Evolutionary conservation across 2,113 vertebrate genomes (phyloP), one percentile per base, ranked within the genome.

Genomic region (Trachemys scripta): DNA sequence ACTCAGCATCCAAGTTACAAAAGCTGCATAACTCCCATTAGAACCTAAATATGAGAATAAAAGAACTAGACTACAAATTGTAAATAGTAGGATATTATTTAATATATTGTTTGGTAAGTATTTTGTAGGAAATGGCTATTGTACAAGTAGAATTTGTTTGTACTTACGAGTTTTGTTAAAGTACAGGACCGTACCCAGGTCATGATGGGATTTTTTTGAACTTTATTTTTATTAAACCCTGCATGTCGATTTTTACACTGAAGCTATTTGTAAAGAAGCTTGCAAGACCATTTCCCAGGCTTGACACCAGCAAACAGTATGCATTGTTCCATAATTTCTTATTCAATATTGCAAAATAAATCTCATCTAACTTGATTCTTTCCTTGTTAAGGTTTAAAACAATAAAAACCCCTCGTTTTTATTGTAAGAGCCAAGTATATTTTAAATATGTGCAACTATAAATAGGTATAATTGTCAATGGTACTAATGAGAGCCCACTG

Each of bases 401-500:
- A 92, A 89, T 96, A 82, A 90, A 95, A 84, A 90, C 57, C 87
- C 95, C 85, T 92, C 59, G 79, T 93, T 97, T 97, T 85, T 96
- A 83, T 57, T 42, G 1, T 65, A 78, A 54, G 25, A 79, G 82
- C 69, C 47, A 0, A 80, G 49, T 94, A 80, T 85, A 90, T 90
- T 97, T 89, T 92, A 95, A 98, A 96, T 96, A 97, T 38, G 59
- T 53, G 83, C 79, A 76, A 86, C 95, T 97, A 96, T 96, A 97
- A 97, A 96, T 97, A 98, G 92, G 59, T 91, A 78, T 84, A 91
- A 97, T 97, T 97, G 97, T 90, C 88, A 85, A 5, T 92, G 85
- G 94, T 97, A 95, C 96, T 98, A 97, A 96, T 96, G 95, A 96
- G 93, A 92, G 57, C 75, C 90, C 94, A 93, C 90, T 94, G 81